These are phyloP conservation scores for Molothrus ater DNA, from an alignment of 2,797 vertebrate species.

Conservation along the genomic window DNA sequence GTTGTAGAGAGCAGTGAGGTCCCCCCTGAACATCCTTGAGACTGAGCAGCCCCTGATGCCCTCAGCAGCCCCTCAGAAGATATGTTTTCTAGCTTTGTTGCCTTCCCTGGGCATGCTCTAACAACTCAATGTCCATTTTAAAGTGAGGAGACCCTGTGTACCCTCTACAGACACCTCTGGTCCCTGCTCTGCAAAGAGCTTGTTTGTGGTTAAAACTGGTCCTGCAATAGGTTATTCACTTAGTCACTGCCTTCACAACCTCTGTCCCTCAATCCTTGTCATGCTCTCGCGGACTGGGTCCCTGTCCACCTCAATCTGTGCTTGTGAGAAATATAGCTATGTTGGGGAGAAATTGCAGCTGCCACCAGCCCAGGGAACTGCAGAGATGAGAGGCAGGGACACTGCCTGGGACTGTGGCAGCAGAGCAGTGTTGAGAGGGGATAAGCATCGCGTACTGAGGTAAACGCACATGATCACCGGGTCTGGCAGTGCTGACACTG, in stretches of 20 bases:
- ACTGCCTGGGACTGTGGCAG: neutral
- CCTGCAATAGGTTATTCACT: neutral
- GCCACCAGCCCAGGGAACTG: accelerated
- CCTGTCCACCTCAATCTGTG: neutral
- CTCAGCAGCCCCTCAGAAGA: neutral
- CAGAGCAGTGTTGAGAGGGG: accelerated
- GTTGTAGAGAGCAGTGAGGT: too few species aligned
- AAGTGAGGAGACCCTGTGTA: neutral
- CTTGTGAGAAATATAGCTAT: neutral
- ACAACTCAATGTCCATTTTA: neutral
- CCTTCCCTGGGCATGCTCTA: neutral
- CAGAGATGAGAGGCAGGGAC: neutral
- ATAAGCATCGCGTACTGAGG: neutral
- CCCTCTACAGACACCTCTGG: neutral
- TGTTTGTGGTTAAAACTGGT: neutral
- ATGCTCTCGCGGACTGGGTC: neutral
- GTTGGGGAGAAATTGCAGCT: neutral
- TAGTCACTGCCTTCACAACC: neutral
- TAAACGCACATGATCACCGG: accelerated
- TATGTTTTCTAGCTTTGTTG: neutral
- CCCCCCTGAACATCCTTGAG: neutral
- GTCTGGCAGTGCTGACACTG: neutral
- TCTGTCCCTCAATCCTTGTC: too few species aligned
- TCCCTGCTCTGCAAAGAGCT: neutral
- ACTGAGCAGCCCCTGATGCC: neutral